Evolutionary conservation across 2,888 invertebrate genomes (phyloP), one percentile per base, ranked within the genome.

Genomic region (Machimus rusticus): DNA sequence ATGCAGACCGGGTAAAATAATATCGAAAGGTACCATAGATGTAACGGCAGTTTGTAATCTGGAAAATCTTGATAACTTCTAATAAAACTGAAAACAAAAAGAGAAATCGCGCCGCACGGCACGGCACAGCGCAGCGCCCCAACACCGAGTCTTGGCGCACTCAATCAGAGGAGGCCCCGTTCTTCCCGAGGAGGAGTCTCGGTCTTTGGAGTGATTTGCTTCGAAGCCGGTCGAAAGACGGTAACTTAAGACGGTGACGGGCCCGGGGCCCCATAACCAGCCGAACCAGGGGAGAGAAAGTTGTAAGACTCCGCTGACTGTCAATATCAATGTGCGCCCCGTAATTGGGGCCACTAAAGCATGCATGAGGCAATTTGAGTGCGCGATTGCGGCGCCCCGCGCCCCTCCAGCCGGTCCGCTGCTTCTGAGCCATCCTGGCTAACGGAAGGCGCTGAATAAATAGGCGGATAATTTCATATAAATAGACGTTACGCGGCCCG

Each of bases 31-130:
- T 39, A 14, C 43, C 78, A n/a, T n/a, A 78, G 39, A 78, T 78
- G 46, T 78, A 78, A 78, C 78, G 78, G 78, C 19, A 78, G 43
- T 46, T 46, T 78, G 19, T 39, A 78, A 78, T 78, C 78, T 78
- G 37, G 43, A 34, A 76, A 78, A 43, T 78, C 78, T 78, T 78
- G 78, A 78, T 78, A 39, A 23, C 39, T 78, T 78, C 78, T 66
- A 78, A 78, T 78, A 78, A 78, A 77, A 77, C 39, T 39, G 77
- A 77, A 77, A 78, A 78, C 78, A 78, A 78, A 78, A 78, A 78
- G 78, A 78, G 43, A 78, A 43, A 78, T 78, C 78, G 12, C n/a
- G n/a, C n/a, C n/a, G n/a, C n/a, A n/a, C n/a, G 14, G 43, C 19
- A 78, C n/a, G 12, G 78, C 23, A 16, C 23, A 19, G 31, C 12